Conservation (phyloP, 2,888 invertebrate species). For the Hirtodrosophila trivittata region DNA sequence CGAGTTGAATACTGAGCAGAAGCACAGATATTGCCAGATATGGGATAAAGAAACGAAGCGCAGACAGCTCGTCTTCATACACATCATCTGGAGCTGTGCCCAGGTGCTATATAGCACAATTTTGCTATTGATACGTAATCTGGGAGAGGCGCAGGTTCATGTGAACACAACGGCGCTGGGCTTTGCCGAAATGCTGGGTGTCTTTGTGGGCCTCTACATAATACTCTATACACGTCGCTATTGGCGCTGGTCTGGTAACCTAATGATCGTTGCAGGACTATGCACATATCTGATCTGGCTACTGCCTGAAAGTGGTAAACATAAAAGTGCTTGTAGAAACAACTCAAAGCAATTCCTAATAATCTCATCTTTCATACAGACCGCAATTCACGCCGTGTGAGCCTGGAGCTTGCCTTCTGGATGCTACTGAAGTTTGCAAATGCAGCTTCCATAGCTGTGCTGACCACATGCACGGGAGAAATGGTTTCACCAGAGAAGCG, state of each 20-base stretch:
- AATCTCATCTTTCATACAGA: constrained; percentile 44
- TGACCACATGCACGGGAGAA: constrained; percentile 83
- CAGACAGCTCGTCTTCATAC: constrained; percentile 74
- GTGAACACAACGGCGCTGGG: constrained; percentile 83
- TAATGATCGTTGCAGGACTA: constrained; percentile 76
- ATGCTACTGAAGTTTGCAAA: constrained; percentile 82
- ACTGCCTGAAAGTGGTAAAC: constrained; percentile 78
- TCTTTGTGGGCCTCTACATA: constrained; percentile 81
- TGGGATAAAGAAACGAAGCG: constrained; percentile 81
- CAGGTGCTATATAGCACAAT: constrained; percentile 82
- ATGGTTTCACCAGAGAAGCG: constrained; percentile 79
- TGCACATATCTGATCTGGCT: constrained; percentile 81
- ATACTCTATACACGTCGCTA: constrained; percentile 81
- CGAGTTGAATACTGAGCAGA: constrained; percentile 44
- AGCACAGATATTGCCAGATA: constrained; percentile 75
- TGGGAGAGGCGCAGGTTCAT: constrained; percentile 82
- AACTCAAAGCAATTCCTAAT: not conserved
- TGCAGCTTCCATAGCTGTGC: constrained; percentile 81
- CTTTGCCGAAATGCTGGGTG: constrained; percentile 83
- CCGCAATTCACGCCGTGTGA: constrained; percentile 74
- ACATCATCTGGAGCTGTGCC: constrained; percentile 81
- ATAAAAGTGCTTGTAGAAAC: not conserved
- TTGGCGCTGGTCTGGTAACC: constrained; percentile 82
- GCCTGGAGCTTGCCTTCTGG: constrained; percentile 81
- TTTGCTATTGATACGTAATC: constrained; percentile 82